These are phyloP conservation scores for Gambusia affinis DNA, from an alignment of 2,113 vertebrate genomes.

Conservation along the genomic window DNA sequence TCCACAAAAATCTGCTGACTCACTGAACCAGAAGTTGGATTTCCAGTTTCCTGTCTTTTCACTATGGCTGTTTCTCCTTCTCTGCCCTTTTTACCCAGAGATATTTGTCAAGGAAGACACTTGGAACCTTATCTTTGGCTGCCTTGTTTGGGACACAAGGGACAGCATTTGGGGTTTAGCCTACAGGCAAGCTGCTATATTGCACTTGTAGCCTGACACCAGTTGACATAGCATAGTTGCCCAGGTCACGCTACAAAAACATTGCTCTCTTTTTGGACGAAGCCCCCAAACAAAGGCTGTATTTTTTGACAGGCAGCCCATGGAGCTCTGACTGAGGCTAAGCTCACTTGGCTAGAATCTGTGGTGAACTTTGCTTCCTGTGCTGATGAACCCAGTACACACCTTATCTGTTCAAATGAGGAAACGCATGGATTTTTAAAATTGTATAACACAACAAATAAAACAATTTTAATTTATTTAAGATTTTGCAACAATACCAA, in stretches of 20 bases:
- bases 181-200: constrained; percentile 67
- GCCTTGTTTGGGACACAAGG: constrained; percentile 73
- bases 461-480: not conserved
- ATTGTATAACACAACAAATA: not conserved
- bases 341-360: constrained; percentile 58
- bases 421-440: not conserved
- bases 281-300: constrained; percentile 68
- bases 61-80: constrained; percentile 36
- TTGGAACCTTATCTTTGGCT: constrained; percentile 61
- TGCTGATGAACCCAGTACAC: constrained; percentile 55
- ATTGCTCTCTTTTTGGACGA: constrained; percentile 64
- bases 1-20: constrained; percentile 12
- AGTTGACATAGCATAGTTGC: constrained; percentile 78
- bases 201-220: constrained; percentile 79
- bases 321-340: constrained; percentile 63
- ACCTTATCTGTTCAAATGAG: constrained; percentile 7
- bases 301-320: constrained; percentile 68
- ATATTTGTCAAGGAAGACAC: constrained; percentile 56
- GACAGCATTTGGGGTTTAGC: constrained; percentile 61
- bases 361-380: constrained; percentile 45
- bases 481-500: not conserved
- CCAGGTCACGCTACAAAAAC: constrained; percentile 79
- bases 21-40: constrained; percentile 21
- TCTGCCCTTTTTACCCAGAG: constrained; percentile 52
- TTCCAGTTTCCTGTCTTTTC: constrained; percentile 61